Evolutionary conservation across 1,140 invertebrate genomes (phyloP).

Genomic region (Procambarus clarkii): DNA sequence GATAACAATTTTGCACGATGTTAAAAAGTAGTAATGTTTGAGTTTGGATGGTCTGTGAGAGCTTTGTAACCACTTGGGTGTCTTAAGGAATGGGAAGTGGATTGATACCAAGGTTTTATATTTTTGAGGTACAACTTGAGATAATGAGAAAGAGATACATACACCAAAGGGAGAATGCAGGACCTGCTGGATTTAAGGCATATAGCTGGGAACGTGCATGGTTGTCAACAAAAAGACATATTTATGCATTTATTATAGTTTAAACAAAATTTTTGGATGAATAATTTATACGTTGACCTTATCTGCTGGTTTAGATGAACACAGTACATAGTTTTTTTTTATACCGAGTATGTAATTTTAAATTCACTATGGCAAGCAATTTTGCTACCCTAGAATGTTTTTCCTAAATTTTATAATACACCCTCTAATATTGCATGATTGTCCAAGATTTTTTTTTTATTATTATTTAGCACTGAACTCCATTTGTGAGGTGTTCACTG

Average conservation of each 20-base stretch:
- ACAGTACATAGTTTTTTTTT: slow-evolving; percentile 47
- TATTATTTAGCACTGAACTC: not conserved
- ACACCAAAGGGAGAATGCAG: slow-evolving; percentile 19
- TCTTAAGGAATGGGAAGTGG: slow-evolving; percentile 1
- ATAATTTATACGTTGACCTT: slow-evolving; percentile 35
- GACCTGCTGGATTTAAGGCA: slow-evolving; percentile 10
- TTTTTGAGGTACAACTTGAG: slow-evolving; percentile 29
- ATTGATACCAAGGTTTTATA: slow-evolving; percentile 49
- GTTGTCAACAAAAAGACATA: slow-evolving; percentile 18
- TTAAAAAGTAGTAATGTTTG: not conserved
- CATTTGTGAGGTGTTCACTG: not conserved
- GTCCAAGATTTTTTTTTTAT: not conserved
- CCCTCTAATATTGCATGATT: not conserved
- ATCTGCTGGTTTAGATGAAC: slow-evolving; percentile 35
- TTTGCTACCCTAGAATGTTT: slow-evolving; percentile 10
- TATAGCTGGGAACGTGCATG: slow-evolving; percentile 17
- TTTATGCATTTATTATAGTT: slow-evolving; percentile 9
- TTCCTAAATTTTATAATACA: slow-evolving; percentile 52
- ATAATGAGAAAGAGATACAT: not conserved
- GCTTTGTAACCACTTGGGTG: not conserved
- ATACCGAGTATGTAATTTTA: slow-evolving; percentile 62
- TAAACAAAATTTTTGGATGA: not conserved
- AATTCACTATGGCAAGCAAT: slow-evolving; percentile 26
- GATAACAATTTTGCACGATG: not conserved
- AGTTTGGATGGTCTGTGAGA: not conserved